Evolutionary conservation across 2,797 vertebrate species (phyloP).

Genomic region (Rousettus madagascariensis): DNA sequence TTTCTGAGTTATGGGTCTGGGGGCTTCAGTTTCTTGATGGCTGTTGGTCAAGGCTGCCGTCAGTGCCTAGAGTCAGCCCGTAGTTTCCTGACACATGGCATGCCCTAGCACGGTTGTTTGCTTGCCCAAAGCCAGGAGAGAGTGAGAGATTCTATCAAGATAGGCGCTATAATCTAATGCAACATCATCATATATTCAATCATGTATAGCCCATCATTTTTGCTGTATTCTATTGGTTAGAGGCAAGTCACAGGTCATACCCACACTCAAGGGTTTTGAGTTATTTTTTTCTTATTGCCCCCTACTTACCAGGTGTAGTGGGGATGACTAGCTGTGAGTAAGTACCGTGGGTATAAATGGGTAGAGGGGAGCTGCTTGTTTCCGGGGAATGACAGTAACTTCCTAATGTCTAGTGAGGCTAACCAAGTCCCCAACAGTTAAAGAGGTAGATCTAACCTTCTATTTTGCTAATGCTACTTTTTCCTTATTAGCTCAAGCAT

Average conservation of each 20-base stretch:
- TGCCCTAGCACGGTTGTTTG: background rate
- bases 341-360: background rate
- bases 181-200: background rate
- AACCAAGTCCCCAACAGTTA: background rate
- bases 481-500: background rate
- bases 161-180: background rate
- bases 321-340: no score
- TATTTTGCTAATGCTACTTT: background rate
- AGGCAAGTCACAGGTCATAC: background rate
- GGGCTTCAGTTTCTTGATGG: background rate
- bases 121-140: background rate
- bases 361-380: background rate
- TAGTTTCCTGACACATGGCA: rapidly evolving
- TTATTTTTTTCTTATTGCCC: background rate
- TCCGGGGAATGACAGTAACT: background rate
- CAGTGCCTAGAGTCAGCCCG: background rate
- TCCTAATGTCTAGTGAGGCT: background rate
- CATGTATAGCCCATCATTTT: background rate
- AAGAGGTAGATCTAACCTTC: background rate
- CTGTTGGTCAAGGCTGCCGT: background rate
- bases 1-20: background rate
- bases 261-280: background rate
- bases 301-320: background rate
- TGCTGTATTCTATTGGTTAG: background rate
- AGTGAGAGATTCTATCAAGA: background rate